phyloP scores from a whole-genome alignment of 2,888 invertebrate species.

The Sclerodermus sp. region DNA sequence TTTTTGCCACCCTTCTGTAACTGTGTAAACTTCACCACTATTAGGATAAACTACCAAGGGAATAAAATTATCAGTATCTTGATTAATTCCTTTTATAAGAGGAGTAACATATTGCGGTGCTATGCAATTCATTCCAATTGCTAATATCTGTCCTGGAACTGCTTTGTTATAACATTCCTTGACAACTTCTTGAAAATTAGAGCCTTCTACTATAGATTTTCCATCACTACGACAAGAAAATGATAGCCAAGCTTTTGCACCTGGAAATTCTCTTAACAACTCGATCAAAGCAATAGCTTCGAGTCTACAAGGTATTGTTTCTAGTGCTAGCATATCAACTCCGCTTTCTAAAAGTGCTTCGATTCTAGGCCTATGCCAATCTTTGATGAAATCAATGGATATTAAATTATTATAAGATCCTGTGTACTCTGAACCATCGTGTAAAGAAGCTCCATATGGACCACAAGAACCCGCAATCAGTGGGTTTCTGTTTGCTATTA shows the following conservation, averaged over 20 bases:
- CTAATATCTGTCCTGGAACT: slow-evolving; percentile 71
- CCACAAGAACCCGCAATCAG: slow-evolving; percentile 87
- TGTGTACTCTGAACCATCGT: slow-evolving; percentile 93
- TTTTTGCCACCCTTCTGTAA: slow-evolving; percentile 63
- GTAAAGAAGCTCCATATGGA: slow-evolving; percentile 87
- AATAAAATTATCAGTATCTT: slow-evolving; percentile 59
- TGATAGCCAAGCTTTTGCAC: slow-evolving; percentile 80
- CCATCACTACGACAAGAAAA: slow-evolving; percentile 79
- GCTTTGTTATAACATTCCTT: slow-evolving; percentile 65
- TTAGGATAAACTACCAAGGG: slow-evolving; percentile 91
- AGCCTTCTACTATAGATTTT: slow-evolving; percentile 74
- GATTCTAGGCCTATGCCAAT: slow-evolving; percentile 85
- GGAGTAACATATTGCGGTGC: slow-evolving; percentile 68
- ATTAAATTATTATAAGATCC: slow-evolving; percentile 77
- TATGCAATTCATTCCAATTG: slow-evolving; percentile 88
- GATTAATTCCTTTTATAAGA: slow-evolving; percentile 64
- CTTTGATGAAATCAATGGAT: slow-evolving; percentile 66
- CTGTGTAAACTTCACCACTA: slow-evolving; percentile 82
- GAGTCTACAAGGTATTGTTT: slow-evolving; percentile 84
- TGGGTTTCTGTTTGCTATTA: slow-evolving; percentile 56
- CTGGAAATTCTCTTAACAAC: slow-evolving; percentile 77
- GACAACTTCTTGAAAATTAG: slow-evolving; percentile 74
- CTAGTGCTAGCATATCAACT: slow-evolving; percentile 83
- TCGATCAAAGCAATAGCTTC: slow-evolving; percentile 85
- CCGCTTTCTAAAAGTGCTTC: slow-evolving; percentile 77